Evolutionary conservation across 2,888 invertebrate genomes (phyloP), one percentile per base, ranked within the genome.

Genomic region (Heteromurus nitidus): DNA sequence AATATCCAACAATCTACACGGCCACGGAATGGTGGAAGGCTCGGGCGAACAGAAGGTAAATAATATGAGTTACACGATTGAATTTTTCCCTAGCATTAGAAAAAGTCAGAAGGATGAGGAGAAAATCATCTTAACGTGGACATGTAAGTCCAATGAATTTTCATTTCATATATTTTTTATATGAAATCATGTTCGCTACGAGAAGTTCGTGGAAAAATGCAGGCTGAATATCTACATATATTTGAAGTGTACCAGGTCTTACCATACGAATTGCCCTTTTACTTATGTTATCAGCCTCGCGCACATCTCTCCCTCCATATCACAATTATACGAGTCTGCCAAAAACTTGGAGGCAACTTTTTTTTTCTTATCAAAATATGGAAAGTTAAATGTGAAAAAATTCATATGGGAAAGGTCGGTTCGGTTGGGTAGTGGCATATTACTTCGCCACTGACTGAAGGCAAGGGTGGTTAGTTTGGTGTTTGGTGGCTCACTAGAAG

Each of bases 381-480:
- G 64, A 9, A 55, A 55, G 42, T 64, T n/a, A 64, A 64, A 64
- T 42, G 31, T 13, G 42, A 30, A 13, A 24, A 60, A 28, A 60
- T 47, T 30, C 60, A 30, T 30, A 55, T 55, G 28, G 60, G 31
- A 60, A 30, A 18, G 24, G 55, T 22, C 47, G 47, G n/a, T 16
- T 47, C n/a, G 11, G 3, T 47, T 5, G 16, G 3, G n/a, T n/a
- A 16, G 16, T 5, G 3, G 47, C n/a, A 3, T 47, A n/a, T n/a
- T 47, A 16, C 7, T 36, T n/a, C n/a, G n/a, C n/a, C n/a, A n/a
- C 36, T 36, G 55, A 9, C 55, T 20, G 55, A 24, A 22, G 5
- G 22, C 3, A 55, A 22, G 7, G n/a, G n/a, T n/a, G n/a, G n/a
- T n/a, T n/a, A n/a, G n/a, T n/a, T n/a, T n/a, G n/a, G n/a, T 24